Percentiles rank a stretch among this genome's conserved stretches.
Conservation (phyloP, 2,888 invertebrate species). For the Sphaerophoria taeniata region DNA sequence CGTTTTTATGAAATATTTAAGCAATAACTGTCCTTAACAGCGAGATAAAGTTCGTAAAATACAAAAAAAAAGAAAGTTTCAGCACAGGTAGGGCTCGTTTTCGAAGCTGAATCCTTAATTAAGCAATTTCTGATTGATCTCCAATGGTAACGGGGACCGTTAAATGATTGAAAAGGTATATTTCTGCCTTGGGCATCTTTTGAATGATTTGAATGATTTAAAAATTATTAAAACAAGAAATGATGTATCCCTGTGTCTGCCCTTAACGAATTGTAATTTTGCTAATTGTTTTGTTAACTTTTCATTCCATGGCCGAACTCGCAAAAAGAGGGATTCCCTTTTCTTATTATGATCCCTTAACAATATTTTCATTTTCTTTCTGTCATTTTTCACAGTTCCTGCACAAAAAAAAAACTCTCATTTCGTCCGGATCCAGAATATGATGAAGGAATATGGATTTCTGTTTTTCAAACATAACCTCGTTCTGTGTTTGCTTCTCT, state of each 20-base stretch:
- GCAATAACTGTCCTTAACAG: no score
- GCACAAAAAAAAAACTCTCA: conserved; percentile 45
- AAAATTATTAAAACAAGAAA: neutral
- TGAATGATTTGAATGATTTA: conserved; percentile 20
- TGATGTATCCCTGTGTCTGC: neutral
- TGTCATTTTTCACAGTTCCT: conserved; percentile 63
- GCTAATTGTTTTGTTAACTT: conserved; percentile 54
- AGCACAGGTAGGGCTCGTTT: no score
- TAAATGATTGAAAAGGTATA: no score
- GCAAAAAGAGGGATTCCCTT: conserved; percentile 13
- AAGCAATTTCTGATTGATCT: no score
- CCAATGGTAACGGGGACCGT: no score
- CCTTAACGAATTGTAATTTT: conserved; percentile 8
- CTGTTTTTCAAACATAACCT: conserved; percentile 30
- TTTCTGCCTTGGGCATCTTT: no score
- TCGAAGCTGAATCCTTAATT: no score
- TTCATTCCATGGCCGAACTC: conserved; percentile 11
- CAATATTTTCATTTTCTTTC: conserved; percentile 8
- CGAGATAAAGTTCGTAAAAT: no score
- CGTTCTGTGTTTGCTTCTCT: neutral
- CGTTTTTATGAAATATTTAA: no score
- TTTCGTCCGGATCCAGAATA: conserved; percentile 19
- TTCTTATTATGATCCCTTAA: neutral
- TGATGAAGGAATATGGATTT: conserved; percentile 21
- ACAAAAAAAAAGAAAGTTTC: no score